These are phyloP conservation scores for Orchestes rusci DNA, from an alignment of 2,888 invertebrate species.

Conservation along the genomic window DNA sequence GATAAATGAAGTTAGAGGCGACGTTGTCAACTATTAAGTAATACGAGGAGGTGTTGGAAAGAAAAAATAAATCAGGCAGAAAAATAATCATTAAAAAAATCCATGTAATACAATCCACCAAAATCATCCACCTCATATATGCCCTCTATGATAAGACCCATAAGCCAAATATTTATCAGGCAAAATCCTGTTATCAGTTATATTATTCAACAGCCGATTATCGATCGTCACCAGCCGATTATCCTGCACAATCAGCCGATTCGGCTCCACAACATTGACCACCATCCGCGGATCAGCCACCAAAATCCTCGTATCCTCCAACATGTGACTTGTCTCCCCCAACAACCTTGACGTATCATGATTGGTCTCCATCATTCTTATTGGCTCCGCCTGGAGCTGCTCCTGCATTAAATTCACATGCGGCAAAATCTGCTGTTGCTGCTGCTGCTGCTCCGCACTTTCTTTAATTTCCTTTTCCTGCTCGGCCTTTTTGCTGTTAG, in stretches of 20 bases:
- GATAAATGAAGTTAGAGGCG: too few relatives aligned
- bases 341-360: constrained; percentile 18
- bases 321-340: constrained; percentile 33
- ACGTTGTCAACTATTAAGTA: too few relatives aligned
- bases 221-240: constrained; percentile 36
- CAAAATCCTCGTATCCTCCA: constrained; percentile 34
- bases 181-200: constrained; percentile 36
- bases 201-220: constrained; percentile 36
- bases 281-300: constrained; percentile 36
- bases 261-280: constrained; percentile 39
- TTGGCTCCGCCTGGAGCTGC: constrained; percentile 36
- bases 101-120: too few relatives aligned
- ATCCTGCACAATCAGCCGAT: constrained; percentile 38
- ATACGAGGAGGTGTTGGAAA: too few relatives aligned
- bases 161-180: constrained; percentile 44
- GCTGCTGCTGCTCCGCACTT: constrained; percentile 23
- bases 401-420: too few relatives aligned
- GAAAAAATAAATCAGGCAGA: too few relatives aligned
- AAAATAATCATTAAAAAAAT: too few relatives aligned
- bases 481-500: constrained; percentile 36
- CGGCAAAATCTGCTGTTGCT: constrained; percentile 9
- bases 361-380: constrained; percentile 33
- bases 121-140: too few relatives aligned
- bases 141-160: constrained; percentile 43
- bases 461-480: constrained; percentile 29